Evolutionary conservation across 2,797 vertebrate genomes (phyloP).

Genomic region (Coccyzus lansbergi): DNA sequence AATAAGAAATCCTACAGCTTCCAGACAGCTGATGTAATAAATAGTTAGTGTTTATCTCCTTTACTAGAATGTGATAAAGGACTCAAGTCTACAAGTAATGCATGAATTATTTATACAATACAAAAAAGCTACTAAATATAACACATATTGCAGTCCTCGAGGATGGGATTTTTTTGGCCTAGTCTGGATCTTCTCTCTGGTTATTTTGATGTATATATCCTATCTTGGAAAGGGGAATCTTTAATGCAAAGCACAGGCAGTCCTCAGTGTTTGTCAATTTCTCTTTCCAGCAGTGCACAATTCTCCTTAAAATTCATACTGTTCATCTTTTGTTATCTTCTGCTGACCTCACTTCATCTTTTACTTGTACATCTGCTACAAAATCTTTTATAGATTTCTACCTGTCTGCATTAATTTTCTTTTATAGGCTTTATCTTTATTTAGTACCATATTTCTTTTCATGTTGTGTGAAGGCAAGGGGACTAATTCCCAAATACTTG

Average conservation of each 20-base stretch:
- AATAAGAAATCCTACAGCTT: not conserved
- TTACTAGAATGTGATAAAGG: not conserved
- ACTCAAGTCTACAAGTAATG: not conserved
- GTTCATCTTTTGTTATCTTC: not conserved
- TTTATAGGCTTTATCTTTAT: not conserved
- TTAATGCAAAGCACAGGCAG: not conserved
- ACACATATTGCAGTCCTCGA: not conserved
- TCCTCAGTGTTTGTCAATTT: not conserved
- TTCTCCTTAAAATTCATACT: not conserved
- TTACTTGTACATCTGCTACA: not conserved
- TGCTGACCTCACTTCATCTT: not conserved
- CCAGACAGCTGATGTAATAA: not conserved
- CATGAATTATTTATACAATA: not conserved
- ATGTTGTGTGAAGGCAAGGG: not conserved
- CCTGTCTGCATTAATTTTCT: not conserved
- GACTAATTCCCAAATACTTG: not conserved
- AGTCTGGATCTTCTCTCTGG: not conserved
- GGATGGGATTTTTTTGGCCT: not conserved
- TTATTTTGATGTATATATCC: not conserved
- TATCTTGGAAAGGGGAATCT: not conserved
- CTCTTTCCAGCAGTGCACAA: not conserved
- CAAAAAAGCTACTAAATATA: not conserved
- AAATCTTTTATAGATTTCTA: not conserved
- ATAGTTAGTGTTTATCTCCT: not conserved
- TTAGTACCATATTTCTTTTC: not conserved